Evolutionary conservation across 2,113 vertebrate species (phyloP).

Genomic region (Tetrao urogallus): DNA sequence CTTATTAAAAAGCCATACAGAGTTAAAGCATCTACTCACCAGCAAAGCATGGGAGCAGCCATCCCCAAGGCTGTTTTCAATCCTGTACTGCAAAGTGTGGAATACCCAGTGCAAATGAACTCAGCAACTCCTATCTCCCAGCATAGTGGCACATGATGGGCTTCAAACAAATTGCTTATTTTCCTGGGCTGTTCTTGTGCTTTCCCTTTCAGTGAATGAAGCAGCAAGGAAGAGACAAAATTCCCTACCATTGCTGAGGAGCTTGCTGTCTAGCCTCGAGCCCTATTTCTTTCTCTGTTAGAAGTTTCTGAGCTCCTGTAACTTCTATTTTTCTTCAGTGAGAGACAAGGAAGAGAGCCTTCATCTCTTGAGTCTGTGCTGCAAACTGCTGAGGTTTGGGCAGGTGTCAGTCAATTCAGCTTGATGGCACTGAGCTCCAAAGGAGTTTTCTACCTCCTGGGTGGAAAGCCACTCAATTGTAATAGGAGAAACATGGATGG

Average conservation of each 20-base stretch:
- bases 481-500: neutral
- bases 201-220: neutral
- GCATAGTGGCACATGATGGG: neutral
- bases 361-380: neutral
- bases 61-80: accelerated
- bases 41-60: neutral
- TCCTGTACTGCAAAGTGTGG: neutral
- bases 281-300: neutral
- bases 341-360: neutral
- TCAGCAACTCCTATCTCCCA: neutral
- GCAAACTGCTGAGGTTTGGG: neutral
- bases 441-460: conserved; percentile 28
- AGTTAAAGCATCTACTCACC: neutral
- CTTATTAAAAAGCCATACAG: neutral
- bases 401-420: neutral
- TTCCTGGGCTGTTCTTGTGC: accelerated
- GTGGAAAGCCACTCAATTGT: conserved; percentile 17
- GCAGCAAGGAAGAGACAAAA: neutral
- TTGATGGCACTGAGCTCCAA: neutral
- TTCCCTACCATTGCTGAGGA: neutral
- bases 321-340: neutral
- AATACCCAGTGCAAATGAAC: neutral
- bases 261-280: neutral
- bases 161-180: neutral
- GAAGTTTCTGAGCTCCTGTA: neutral